Percentiles rank a stretch among this genome's conserved stretches.
phyloP scores from a whole-genome alignment of 2,888 invertebrate genomes.

The Lepidocyrtinus sp. region DNA sequence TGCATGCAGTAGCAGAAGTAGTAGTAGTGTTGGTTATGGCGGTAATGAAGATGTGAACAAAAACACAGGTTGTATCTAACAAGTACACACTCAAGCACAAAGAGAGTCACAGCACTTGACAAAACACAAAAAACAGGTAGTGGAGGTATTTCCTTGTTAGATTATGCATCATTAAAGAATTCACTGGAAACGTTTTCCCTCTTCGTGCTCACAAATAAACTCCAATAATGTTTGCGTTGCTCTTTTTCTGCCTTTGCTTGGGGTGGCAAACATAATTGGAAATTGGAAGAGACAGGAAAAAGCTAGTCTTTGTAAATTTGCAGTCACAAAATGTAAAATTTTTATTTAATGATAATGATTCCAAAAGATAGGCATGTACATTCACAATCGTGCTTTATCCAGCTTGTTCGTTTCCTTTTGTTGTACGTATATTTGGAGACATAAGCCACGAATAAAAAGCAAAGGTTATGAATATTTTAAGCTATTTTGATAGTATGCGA shows the following conservation, averaged over 20 bases:
- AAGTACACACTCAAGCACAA: constrained; percentile 24
- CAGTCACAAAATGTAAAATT: background rate
- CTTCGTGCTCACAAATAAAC: background rate
- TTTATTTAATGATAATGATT: constrained; percentile 40
- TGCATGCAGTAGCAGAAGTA: constrained; percentile 42
- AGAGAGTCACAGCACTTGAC: constrained; percentile 57
- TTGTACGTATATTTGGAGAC: background rate
- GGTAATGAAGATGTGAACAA: constrained; percentile 6
- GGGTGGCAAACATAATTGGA: background rate
- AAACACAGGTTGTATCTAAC: background rate
- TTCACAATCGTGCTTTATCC: background rate
- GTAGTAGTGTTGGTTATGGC: constrained; percentile 26
- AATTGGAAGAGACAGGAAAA: background rate
- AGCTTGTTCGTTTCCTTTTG: background rate
- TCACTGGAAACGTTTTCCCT: constrained; percentile 33
- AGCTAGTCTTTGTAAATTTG: constrained; percentile 2
- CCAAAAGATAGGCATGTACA: background rate
- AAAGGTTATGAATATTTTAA: constrained; percentile 6
- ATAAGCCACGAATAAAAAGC: constrained; percentile 21
- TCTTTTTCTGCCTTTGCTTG: background rate
- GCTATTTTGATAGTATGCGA: background rate
- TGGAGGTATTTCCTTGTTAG: constrained; percentile 32
- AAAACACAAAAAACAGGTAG: constrained; percentile 50
- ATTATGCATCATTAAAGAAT: constrained; percentile 53
- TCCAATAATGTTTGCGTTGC: background rate